Percentiles rank a stretch among this genome's conserved stretches.
Conservation (phyloP, 2,113 vertebrate genomes). For the Oryzias celebensis region DNA sequence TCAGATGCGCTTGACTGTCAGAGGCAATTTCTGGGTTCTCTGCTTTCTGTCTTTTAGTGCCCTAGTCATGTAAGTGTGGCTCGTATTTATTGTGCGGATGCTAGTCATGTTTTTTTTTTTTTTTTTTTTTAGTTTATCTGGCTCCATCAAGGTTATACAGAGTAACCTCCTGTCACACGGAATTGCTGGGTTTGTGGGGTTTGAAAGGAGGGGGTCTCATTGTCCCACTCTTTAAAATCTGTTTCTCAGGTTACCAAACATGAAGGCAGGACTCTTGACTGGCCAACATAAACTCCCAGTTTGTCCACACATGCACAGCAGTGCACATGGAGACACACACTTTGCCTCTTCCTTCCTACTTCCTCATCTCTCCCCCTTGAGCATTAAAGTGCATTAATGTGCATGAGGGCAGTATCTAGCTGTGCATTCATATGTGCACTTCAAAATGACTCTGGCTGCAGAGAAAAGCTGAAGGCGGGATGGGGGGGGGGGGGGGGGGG, state of each 20-base stretch:
- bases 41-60: conserved; percentile 32
- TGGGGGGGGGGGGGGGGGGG: conserved; percentile 48
- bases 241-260: conserved; percentile 71
- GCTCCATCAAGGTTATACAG: conserved; percentile 50
- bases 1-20: conserved; percentile 35
- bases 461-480: conserved; percentile 59
- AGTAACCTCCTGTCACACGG: conserved; percentile 47
- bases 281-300: conserved; percentile 30
- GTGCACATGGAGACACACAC: conserved; percentile 4
- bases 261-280: conserved; percentile 58
- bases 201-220: conserved; percentile 13
- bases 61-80: conserved; percentile 6
- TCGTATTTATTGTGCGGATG: conserved; percentile 15
- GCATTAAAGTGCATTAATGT: conserved; percentile 56
- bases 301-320: conserved; percentile 20
- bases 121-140: conserved; percentile 16
- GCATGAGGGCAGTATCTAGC: conserved; percentile 46
- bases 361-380: conserved; percentile 34
- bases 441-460: conserved; percentile 73
- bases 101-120: not conserved
- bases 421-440: conserved; percentile 57
- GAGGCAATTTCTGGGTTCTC: conserved; percentile 30
- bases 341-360: conserved; percentile 1
- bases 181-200: not conserved
- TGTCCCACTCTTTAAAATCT: conserved; percentile 15